These are phyloP conservation scores for Euleptes europaea DNA, from an alignment of 2,113 vertebrate genomes.

Conservation along the genomic window DNA sequence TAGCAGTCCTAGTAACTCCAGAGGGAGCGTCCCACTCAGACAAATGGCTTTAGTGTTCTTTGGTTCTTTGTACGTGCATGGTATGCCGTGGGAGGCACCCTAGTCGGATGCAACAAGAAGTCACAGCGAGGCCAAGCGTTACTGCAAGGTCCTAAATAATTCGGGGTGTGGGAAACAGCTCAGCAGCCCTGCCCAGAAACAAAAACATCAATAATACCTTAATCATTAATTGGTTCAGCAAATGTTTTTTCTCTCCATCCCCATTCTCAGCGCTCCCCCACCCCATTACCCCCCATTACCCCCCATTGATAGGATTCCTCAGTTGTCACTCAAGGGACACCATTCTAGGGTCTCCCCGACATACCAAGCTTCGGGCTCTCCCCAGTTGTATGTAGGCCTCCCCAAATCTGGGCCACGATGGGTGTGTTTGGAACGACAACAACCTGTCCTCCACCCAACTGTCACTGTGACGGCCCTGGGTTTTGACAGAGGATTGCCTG, in stretches of 20 bases:
- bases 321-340: too few species aligned
- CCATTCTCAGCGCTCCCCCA: not conserved
- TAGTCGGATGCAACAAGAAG: not conserved
- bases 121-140: not conserved
- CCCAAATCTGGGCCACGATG: not conserved
- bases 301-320: not conserved
- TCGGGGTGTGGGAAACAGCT: not conserved
- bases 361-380: not conserved
- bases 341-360: too few species aligned
- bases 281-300: not conserved
- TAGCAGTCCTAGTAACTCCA: not conserved
- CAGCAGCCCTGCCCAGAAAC: conserved; percentile 6
- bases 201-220: not conserved
- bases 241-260: not conserved
- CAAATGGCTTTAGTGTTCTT: not conserved
- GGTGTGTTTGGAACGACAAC: not conserved
- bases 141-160: not conserved
- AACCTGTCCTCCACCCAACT: conserved; percentile 5
- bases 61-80: not conserved
- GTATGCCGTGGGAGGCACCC: not conserved
- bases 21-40: not conserved
- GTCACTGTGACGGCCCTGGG: not conserved
- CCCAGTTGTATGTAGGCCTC: too few species aligned
- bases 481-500: not conserved
- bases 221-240: not conserved